Evolutionary conservation across 2,888 invertebrate genomes (phyloP).

Genomic region (Eupithecia tripunctaria): DNA sequence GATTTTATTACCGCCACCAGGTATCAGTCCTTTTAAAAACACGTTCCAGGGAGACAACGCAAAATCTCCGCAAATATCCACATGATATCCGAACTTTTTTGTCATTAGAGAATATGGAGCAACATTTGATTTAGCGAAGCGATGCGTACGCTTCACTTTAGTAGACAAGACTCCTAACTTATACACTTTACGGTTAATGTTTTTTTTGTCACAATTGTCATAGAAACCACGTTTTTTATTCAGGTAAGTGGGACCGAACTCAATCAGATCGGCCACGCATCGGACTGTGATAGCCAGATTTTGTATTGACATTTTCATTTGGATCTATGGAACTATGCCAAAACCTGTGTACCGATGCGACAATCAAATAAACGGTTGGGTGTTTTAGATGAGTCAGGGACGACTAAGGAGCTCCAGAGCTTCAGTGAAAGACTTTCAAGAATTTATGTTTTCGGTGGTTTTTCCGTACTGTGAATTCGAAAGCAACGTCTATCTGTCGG

Average conservation of each 20-base stretch:
- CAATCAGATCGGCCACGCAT: constrained; percentile 47
- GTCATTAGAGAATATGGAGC: background rate
- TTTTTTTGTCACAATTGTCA: background rate
- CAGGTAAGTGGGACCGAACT: constrained; percentile 38
- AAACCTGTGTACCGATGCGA: constrained; percentile 66
- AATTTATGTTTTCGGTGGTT: background rate
- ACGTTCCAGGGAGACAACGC: background rate
- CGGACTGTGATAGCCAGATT: constrained; percentile 63
- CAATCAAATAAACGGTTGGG: constrained; percentile 66
- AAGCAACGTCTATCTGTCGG: no score
- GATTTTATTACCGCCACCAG: background rate
- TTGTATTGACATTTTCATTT: constrained; percentile 79
- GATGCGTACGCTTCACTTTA: background rate
- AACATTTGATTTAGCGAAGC: background rate
- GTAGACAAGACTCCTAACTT: background rate
- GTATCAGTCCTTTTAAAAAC: background rate
- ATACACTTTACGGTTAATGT: background rate
- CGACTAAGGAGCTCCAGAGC: background rate
- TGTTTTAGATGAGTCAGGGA: background rate
- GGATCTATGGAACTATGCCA: constrained; percentile 68
- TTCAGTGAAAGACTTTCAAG: background rate
- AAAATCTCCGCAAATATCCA: background rate
- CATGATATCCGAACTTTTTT: background rate
- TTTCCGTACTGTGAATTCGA: no score
- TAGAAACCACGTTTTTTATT: constrained; percentile 2